Conservation (phyloP, 2,888 invertebrate genomes). For the Lithosia quadra region DNA sequence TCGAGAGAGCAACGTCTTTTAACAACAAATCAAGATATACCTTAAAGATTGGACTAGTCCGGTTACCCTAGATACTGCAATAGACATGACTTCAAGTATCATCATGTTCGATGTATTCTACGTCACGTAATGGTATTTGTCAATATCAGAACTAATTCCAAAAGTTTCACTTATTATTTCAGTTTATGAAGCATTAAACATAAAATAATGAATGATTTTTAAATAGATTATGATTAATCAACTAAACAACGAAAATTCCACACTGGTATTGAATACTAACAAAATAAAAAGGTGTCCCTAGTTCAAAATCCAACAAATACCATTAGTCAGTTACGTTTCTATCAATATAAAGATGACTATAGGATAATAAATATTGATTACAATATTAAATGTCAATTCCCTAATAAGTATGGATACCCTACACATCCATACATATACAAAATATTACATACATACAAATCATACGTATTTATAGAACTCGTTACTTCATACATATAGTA, state of each 20-base stretch:
- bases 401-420: constrained; percentile 75
- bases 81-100: neutral
- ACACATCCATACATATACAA: constrained; percentile 68
- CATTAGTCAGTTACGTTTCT: constrained; percentile 29
- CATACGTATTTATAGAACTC: constrained; percentile 45
- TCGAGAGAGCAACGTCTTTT: constrained; percentile 1
- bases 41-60: neutral
- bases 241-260: neutral
- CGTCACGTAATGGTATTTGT: constrained; percentile 29
- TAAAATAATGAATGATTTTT: neutral
- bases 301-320: constrained; percentile 31
- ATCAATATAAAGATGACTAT: constrained; percentile 56
- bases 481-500: constrained; percentile 45
- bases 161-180: neutral
- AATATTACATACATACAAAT: constrained; percentile 59
- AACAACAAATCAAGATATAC: neutral
- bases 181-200: neutral
- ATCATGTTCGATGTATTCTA: constrained; percentile 33
- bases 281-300: neutral
- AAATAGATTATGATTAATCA: neutral
- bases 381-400: constrained; percentile 72
- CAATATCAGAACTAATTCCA: constrained; percentile 23
- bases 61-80: neutral
- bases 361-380: constrained; percentile 67
- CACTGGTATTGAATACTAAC: neutral